Evolutionary conservation across 2,113 vertebrate genomes (phyloP), one percentile per base, ranked within the genome.

Genomic region (Cephalopterus ornatus): DNA sequence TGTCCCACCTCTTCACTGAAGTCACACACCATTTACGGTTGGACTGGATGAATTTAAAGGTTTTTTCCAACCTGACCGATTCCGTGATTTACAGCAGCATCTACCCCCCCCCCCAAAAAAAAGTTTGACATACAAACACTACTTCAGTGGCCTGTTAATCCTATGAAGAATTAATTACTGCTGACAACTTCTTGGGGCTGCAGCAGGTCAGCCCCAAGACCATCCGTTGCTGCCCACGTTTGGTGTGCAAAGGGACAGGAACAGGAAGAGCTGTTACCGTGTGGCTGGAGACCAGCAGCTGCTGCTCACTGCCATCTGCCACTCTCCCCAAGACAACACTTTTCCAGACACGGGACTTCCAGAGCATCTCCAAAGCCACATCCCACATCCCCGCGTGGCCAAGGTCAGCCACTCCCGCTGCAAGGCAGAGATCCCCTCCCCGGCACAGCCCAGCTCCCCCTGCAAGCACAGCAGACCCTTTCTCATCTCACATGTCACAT

Each of bases 371-470:
- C 58, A 63, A 42, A 92, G 55, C 41, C 68, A 30, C 26, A 24
- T 53, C 85, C 42, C 73, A 22, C 41, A 10, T 12, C 58, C 68
- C 14, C 0, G 0, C 16, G 19, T 0, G 4, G 44, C 24, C 53
- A 17, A 70, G 79, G 44, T 42, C 82, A 39, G 70, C n/a, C 0
- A 4, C 33, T 81, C 53, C 61, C 65, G 65, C 39, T 33, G 63
- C 37, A 58, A 47, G 53, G 47, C 4, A 3, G 42, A 44, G 66
- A 42, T 8, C 18, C 6, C 5, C 28, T 70, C 24, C 8, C 26
- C 35, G 8, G 0, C 33, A 6, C 0, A 2, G 61, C 70, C 71
- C 58, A 12, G 8, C 59, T 63, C 27, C 72, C 65, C 21, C 41
- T 49, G 42, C 11, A 19, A 66, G 32, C 85, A 46, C 50, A 30